Evolutionary conservation across 1,140 invertebrate species (phyloP).

Genomic region (Lepidurus packardi): DNA sequence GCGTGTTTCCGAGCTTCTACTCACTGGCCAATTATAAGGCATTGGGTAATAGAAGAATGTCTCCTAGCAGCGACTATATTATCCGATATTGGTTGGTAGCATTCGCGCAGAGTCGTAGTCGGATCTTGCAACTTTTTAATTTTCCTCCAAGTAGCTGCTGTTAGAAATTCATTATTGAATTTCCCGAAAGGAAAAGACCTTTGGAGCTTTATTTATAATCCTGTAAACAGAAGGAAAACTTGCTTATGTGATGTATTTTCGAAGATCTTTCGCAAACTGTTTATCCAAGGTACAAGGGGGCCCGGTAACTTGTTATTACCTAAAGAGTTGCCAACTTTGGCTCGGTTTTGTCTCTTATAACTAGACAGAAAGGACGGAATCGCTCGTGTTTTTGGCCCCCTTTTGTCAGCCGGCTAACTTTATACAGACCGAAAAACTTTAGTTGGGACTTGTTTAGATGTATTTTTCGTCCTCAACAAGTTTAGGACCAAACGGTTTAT

Average conservation of each 20-base stretch:
- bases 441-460: too few relatives aligned
- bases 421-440: too few relatives aligned
- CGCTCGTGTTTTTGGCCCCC: too few relatives aligned
- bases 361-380: too few relatives aligned
- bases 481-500: too few relatives aligned
- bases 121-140: neutral
- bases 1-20: neutral
- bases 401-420: too few relatives aligned
- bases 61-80: constrained; percentile 1
- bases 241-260: neutral
- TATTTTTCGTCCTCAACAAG: too few relatives aligned
- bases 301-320: neutral
- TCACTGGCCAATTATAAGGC: neutral
- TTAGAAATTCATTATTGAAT: neutral
- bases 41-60: neutral
- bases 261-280: neutral
- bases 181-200: neutral
- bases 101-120: neutral
- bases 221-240: neutral
- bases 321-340: too few relatives aligned
- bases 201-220: neutral
- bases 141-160: neutral
- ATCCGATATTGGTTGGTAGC: neutral
- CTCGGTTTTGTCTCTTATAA: too few relatives aligned
- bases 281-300: neutral